A percentile compares a stretch with the other conserved stretches of the same genome.
Evolutionary conservation across 2,797 vertebrate genomes (phyloP).

Genomic region (Thaleichthys pacificus): DNA sequence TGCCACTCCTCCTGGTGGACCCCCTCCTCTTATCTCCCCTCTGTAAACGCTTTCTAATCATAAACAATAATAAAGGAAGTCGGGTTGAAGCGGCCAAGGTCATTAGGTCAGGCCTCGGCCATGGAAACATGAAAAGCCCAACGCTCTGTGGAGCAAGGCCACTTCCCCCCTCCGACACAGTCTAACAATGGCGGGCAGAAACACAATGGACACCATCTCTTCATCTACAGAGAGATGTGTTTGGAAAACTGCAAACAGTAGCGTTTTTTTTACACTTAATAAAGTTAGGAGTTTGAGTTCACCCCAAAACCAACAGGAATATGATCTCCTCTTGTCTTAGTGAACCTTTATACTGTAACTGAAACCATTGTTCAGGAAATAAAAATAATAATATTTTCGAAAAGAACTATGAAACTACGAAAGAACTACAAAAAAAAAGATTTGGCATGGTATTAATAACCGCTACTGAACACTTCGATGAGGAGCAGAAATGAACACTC

Average conservation of each 20-base stretch:
- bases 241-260: conserved; percentile 2
- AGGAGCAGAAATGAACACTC: neutral
- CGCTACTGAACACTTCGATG: neutral
- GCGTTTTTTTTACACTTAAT: neutral
- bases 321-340: neutral
- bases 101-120: conserved; percentile 46
- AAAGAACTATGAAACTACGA: too few relatives aligned
- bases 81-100: conserved; percentile 52
- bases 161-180: neutral
- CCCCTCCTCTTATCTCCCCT: conserved; percentile 22
- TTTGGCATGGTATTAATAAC: neutral
- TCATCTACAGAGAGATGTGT: neutral
- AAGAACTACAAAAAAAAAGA: neutral
- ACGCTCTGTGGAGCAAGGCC: conserved; percentile 14
- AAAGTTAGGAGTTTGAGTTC: neutral
- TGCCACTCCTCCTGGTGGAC: conserved; percentile 19
- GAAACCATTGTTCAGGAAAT: neutral
- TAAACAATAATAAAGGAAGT: conserved; percentile 63
- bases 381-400: neutral
- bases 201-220: conserved; percentile 5
- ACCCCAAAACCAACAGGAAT: neutral
- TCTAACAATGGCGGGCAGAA: conserved; percentile 35
- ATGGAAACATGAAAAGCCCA: conserved; percentile 24
- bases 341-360: neutral
- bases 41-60: conserved; percentile 57